Evolutionary conservation across 2,113 vertebrate species (phyloP).

Genomic region (Xenopus laevis): DNA sequence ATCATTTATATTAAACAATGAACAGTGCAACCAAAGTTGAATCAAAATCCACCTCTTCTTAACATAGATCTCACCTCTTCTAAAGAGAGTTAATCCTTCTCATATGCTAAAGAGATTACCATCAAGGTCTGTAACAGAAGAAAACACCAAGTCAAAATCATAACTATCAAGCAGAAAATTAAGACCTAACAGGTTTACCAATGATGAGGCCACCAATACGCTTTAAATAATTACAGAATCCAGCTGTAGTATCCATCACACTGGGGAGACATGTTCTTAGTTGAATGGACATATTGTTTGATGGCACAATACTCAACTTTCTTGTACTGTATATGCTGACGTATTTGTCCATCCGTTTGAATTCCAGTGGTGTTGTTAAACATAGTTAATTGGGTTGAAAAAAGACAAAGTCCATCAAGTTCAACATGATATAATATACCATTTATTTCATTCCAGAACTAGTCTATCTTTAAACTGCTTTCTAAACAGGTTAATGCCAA

Average conservation of each 20-base stretch:
- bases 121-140: neutral
- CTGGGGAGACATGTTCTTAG: too few relatives aligned
- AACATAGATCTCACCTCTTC: slow-evolving; percentile 53
- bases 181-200: neutral
- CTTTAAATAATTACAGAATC: neutral
- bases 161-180: neutral
- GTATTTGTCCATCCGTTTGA: too few relatives aligned
- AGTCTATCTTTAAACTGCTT: too few relatives aligned
- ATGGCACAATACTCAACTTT: too few relatives aligned
- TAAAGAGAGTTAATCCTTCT: slow-evolving; percentile 30
- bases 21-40: slow-evolving; percentile 51
- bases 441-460: too few relatives aligned
- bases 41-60: slow-evolving; percentile 48
- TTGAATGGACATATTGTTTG: too few relatives aligned
- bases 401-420: too few relatives aligned
- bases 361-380: too few relatives aligned
- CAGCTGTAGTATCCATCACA: neutral
- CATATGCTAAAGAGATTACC: slow-evolving; percentile 10
- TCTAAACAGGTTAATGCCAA: too few relatives aligned
- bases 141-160: neutral
- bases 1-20: slow-evolving; percentile 58
- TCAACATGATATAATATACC: too few relatives aligned
- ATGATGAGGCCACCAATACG: neutral
- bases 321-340: too few relatives aligned
- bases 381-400: too few relatives aligned